Evolutionary conservation across 1,140 invertebrate genomes (phyloP).

Genomic region (Drosophila ogumai): DNA sequence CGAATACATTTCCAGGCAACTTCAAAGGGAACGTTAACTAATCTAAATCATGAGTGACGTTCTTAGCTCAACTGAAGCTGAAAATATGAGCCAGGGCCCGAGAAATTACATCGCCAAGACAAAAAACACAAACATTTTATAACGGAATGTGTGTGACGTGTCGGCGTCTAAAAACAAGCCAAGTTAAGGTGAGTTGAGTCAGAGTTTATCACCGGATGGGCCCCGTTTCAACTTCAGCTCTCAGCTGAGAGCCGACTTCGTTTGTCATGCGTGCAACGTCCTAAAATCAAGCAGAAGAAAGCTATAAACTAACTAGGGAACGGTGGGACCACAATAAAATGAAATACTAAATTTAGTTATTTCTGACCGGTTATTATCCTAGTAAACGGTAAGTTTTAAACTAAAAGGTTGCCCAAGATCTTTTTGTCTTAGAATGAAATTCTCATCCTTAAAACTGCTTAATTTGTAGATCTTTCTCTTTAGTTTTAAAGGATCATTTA

Average conservation of each 20-base stretch:
- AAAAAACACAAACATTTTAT: background rate
- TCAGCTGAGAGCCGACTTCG: slow-evolving; percentile 28
- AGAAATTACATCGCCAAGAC: background rate
- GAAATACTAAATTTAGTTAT: background rate
- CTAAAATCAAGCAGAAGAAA: slow-evolving; percentile 24
- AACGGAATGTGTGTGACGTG: slow-evolving; percentile 15
- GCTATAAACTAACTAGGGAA: slow-evolving; percentile 11
- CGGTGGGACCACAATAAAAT: background rate
- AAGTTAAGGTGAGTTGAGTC: slow-evolving; percentile 22
- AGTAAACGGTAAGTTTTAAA: background rate
- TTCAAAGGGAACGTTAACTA: background rate
- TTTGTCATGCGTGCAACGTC: slow-evolving; percentile 69
- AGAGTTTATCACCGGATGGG: slow-evolving; percentile 36
- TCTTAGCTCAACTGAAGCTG: background rate
- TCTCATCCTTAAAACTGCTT: background rate
- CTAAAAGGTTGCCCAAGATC: background rate
- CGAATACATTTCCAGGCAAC: background rate
- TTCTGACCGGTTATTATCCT: background rate
- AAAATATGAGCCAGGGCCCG: background rate
- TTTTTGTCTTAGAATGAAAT: background rate
- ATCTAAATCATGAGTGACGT: background rate
- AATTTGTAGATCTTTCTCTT: too few species aligned
- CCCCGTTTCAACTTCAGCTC: slow-evolving; percentile 23
- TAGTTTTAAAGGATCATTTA: background rate
- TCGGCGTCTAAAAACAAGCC: slow-evolving; percentile 13